Base-by-base conservation (phyloP, 2,113 vertebrate species). In the Spheniscus mendiculus region DNA sequence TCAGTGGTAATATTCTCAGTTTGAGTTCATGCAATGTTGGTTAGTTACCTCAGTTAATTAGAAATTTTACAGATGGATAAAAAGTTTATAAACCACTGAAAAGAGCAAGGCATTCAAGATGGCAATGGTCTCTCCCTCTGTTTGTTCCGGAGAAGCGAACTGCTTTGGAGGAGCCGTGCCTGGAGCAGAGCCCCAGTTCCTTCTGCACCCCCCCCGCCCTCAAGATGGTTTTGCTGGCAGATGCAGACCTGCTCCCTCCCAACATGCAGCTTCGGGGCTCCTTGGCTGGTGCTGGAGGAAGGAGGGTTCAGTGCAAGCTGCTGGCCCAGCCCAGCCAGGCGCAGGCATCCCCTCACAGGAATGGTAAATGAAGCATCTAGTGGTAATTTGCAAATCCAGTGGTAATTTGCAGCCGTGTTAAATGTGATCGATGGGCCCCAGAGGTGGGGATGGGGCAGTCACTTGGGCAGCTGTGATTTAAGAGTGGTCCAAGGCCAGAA, bases 31-130 rank as follows among this genome's bases (percentile, higher is more conserved):
- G 80, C 87, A 42, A 49, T 1, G 1, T 14, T 89, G 91, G 94
- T 87, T 94, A 81, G 94, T 96, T 96, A 89, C 77, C 81, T 78
- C 91, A 66, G 72, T 89, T 96, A 94, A 95, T 95, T 87, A 89
- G 71, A 71, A 93, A 91, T 91, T 95, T 95, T 94, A 94, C 93
- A 95, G 96, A 23, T 96, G 96, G 77, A 25, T 95, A 67, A 73
- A 78, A 89, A 47, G 93, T 84, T 92, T 84, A 66, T 87, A 95
- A 87, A 84, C 32, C 73, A 11, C 77, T n/a, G 78, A 30, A 38
- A 85, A 66, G 92, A 62, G 69, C 76, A 58, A 38, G 86, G 44
- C 59, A 6, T 22, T 71, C 0, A 14, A 18, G 63, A 23, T 42
- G 59, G 55, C 47, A 9, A 6, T 1, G 3, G 42, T 44, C 3